These are phyloP conservation scores for Spilarctia lutea DNA, from an alignment of 2,888 invertebrate species.

Conservation along the genomic window DNA sequence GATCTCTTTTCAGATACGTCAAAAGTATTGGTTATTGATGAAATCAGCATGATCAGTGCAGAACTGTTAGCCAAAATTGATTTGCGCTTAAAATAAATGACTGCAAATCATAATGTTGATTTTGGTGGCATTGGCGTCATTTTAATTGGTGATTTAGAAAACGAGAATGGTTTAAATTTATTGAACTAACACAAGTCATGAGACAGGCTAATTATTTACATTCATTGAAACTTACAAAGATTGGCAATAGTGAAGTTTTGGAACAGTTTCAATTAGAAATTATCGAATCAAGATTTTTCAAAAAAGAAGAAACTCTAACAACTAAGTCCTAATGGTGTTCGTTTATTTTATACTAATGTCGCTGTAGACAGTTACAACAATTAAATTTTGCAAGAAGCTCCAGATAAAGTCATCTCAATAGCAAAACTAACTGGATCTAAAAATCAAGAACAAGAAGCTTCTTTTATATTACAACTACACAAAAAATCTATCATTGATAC, in stretches of 20 bases:
- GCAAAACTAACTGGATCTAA: constrained; percentile 22
- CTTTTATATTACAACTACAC: constrained; percentile 36
- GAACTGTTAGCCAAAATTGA: not conserved
- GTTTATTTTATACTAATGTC: constrained; percentile 33
- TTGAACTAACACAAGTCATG: constrained; percentile 15
- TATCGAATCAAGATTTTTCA: constrained; percentile 25
- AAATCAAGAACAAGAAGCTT: constrained; percentile 29
- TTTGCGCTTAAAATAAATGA: not conserved
- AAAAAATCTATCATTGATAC: constrained; percentile 43
- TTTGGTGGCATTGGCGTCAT: not conserved
- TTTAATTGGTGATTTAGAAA: not conserved
- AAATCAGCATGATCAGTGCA: not conserved
- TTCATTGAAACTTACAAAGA: constrained; percentile 19
- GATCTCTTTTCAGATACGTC: not conserved
- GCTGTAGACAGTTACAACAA: constrained; percentile 29
- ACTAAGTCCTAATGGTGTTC: constrained; percentile 37
- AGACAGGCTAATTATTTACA: constrained; percentile 14
- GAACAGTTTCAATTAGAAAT: constrained; percentile 14
- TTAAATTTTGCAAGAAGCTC: not conserved
- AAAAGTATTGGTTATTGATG: not conserved
- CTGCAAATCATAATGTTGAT: not conserved
- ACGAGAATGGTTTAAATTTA: constrained; percentile 5
- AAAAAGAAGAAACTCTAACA: constrained; percentile 24
- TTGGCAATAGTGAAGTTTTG: constrained; percentile 18
- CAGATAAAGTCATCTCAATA: too few relatives aligned